phyloP scores from a whole-genome alignment of 2,888 invertebrate genomes.

The Helobdella robusta region DNA sequence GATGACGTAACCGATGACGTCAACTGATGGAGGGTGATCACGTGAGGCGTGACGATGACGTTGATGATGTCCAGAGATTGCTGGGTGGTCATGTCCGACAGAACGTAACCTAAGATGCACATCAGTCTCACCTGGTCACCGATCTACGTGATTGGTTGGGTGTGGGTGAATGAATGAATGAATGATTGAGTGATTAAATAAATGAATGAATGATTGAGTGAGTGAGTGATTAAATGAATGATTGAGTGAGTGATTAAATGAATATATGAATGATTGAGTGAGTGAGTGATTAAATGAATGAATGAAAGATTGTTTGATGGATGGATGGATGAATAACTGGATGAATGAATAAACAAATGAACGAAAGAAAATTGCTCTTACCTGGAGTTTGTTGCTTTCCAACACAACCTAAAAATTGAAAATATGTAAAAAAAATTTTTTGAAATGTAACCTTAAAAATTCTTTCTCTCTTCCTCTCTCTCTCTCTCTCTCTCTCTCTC shows the following conservation, averaged over 20 bases:
- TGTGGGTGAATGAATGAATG: not conserved
- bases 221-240: no score
- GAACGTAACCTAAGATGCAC: slow-evolving; percentile 65
- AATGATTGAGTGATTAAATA: no score
- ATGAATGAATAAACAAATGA: slow-evolving; percentile 1
- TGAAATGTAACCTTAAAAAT: no score
- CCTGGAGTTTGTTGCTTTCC: not conserved
- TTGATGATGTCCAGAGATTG: slow-evolving; percentile 63
- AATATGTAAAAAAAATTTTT: no score
- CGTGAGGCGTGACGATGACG: slow-evolving; percentile 58
- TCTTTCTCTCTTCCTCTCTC: no score
- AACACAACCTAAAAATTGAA: not conserved
- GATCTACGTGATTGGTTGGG: slow-evolving; percentile 38
- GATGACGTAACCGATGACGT: no score
- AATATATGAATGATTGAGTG: no score
- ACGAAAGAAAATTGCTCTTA: not conserved
- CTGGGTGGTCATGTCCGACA: slow-evolving; percentile 59
- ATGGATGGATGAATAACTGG: not conserved
- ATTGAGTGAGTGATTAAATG: no score
- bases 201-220: no score
- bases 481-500: no score
- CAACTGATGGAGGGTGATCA: slow-evolving; percentile 39
- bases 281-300: no score
- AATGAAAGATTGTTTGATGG: not conserved
- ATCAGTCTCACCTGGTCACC: slow-evolving; percentile 65